Conservation (phyloP, 2,888 invertebrate genomes). For the Idaea straminata region DNA sequence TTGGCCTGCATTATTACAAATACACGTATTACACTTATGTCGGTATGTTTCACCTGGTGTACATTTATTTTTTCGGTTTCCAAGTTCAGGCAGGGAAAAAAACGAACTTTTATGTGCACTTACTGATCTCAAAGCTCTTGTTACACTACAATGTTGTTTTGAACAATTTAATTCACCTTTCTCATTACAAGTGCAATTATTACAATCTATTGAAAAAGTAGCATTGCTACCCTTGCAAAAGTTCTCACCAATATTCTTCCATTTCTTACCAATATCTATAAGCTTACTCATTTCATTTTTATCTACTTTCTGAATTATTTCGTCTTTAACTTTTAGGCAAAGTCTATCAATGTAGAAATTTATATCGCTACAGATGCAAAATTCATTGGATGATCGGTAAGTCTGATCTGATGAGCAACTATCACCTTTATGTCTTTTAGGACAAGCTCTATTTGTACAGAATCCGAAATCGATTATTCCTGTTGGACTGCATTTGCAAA, state of each 20-base stretch:
- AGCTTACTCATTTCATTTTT: slow-evolving; percentile 26
- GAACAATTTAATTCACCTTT: slow-evolving; percentile 33
- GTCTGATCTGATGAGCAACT: slow-evolving; percentile 45
- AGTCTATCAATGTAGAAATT: slow-evolving; percentile 47
- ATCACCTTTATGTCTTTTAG: slow-evolving; percentile 37
- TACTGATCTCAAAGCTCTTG: slow-evolving; percentile 14
- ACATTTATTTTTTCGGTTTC: slow-evolving; percentile 32
- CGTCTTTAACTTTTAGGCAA: slow-evolving; percentile 35
- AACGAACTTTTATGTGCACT: not conserved
- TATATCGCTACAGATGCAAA: slow-evolving; percentile 52
- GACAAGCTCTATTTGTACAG: slow-evolving; percentile 49
- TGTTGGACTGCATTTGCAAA: slow-evolving; percentile 42
- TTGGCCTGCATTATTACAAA: slow-evolving; percentile 33
- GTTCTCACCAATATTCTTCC: slow-evolving; percentile 18
- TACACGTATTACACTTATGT: slow-evolving; percentile 48
- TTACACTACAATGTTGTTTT: slow-evolving; percentile 25
- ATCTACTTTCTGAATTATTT: slow-evolving; percentile 33
- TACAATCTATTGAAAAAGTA: slow-evolving; percentile 43
- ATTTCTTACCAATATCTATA: slow-evolving; percentile 26
- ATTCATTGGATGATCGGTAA: slow-evolving; percentile 35
- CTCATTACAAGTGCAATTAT: slow-evolving; percentile 40
- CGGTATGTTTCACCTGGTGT: slow-evolving; percentile 43
- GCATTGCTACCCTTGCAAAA: slow-evolving; percentile 14
- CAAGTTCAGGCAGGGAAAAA: slow-evolving; percentile 32
- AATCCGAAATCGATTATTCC: slow-evolving; percentile 31